Base-by-base conservation (phyloP, 1,140 invertebrate species). In the Rhyacophila brunnea region DNA sequence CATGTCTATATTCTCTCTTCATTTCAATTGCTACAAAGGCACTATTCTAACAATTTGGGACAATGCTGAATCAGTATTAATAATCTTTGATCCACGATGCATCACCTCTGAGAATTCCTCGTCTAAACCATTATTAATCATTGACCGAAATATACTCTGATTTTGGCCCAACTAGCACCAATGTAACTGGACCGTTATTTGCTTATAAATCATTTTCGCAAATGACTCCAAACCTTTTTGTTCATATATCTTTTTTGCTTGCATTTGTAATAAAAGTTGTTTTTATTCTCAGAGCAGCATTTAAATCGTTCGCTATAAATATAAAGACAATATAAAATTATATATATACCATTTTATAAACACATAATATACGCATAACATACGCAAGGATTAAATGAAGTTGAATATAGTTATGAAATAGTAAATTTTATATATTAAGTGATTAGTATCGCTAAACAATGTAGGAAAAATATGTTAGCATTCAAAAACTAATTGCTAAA, bases 11-110 rank as follows among this genome's bases (percentile, higher is more conserved):
- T 46, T 64, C 58, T 64, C 58, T 60, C 48, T 19, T 52, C 47
- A 35, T 14, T 52, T 46, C 47, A 35, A 13, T 52, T 46, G 55
- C 55, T 65, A 58, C 44, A 52, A 64, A 65, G 63, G 63, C 63
- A 64, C 63, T 65, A 61, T 55, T 56, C 63, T 65, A 60, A 56
- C 45, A 55, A 64, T 60, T 60, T 64, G 38, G 58, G 58, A 64
- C 42, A 48, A 55, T 51, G 56, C 50, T 56, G 54, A 64, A 54
- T 59, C 55, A 47, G 38, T 20, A n/a, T 40, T 50, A 13, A 43
- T 38, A 44, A 45, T 49, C 35, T 40, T 43, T 44, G 49, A 54
- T 51, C 11, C n/a, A 11, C 47, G 13, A 34, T 44, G 35, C 45
- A 32, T 56, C 13, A 40, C 14, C 46, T 51, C 54, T 57, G 54